Base-by-base conservation (phyloP, 2,888 invertebrate species). In the Brenthis ino region DNA sequence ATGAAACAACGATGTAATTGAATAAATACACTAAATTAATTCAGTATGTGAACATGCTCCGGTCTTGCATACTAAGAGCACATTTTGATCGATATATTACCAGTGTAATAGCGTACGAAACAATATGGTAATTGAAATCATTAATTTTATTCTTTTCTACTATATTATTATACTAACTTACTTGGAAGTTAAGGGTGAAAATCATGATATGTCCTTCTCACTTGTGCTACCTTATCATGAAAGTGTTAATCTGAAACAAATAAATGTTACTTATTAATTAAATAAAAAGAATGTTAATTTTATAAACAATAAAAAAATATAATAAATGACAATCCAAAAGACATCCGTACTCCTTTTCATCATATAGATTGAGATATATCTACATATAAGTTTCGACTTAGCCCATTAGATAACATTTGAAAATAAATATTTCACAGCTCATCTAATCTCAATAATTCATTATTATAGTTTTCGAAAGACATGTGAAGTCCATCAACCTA, bases 41-140 rank as follows among this genome's bases (percentile, higher is more conserved):
- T 54, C 63, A 63, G 63, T 63, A 43, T 63, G 63, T 63, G 63
- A 63, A 63, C 63, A 63, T 54, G 43, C 43, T 3, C 53, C 53
- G 63, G 51, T 63, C 33, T 63, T 63, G 54, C 63, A 63, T 63
- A 63, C 53, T 54, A 14, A 65, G 57, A 57, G 20, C 16, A 50
- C 16, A 33, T 33, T 60, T 28, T 16, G 16, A 60, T 60, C 50
- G 33, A 65, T 56, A 57, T 65, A 57, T 13, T 28, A 13, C 57
- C 14, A 14, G 16, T 28, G 28, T 60, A 28, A 48, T 60, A 14
- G 37, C 37, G 6, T 43, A 43, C 37, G 37, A 43, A 43, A 43
- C 57, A n/a, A 12, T 16, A 14, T 6, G 14, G 3, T 12, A 53
- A 53, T 16, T 53, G 16, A 14, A 53, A 43, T 43, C 11, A 43